Conservation (phyloP, 1,140 invertebrate genomes). For the Teleopsis dalmanni region DNA sequence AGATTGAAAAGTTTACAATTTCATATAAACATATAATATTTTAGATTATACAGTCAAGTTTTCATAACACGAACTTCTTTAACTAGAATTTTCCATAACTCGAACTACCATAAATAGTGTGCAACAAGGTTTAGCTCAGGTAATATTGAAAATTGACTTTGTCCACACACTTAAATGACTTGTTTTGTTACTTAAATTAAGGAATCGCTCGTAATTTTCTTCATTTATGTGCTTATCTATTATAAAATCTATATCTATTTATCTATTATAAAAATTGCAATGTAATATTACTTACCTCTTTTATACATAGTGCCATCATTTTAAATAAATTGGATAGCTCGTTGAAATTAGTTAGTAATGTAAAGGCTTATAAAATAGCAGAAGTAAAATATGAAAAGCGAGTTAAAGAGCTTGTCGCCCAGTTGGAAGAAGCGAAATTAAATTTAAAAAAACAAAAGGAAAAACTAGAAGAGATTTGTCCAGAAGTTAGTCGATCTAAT, state of each 20-base stretch:
- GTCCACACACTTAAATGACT: too few species aligned
- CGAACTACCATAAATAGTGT: too few species aligned
- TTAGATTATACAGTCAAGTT: too few species aligned
- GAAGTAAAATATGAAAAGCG: slow-evolving; percentile 25
- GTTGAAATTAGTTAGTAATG: slow-evolving; percentile 27
- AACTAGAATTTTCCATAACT: too few species aligned
- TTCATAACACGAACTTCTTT: too few species aligned
- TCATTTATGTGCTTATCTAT: not conserved
- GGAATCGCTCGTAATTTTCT: slow-evolving; percentile 3
- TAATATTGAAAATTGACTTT: too few species aligned
- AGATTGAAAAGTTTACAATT: too few species aligned
- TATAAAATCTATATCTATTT: not conserved
- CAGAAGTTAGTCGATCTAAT: slow-evolving; percentile 31
- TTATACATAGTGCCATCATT: slow-evolving; percentile 23
- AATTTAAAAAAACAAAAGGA: slow-evolving; percentile 25
- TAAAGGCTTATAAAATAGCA: slow-evolving; percentile 24
- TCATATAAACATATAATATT: too few species aligned
- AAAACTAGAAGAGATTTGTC: slow-evolving; percentile 28
- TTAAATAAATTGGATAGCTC: slow-evolving; percentile 31
- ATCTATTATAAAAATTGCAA: not conserved
- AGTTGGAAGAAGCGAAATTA: slow-evolving; percentile 27
- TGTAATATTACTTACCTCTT: not conserved
- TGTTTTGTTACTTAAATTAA: slow-evolving; percentile 20
- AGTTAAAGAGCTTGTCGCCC: slow-evolving; percentile 24
- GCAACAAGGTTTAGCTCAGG: too few species aligned